Percentiles rank a stretch among this genome's conserved stretches.
These are phyloP conservation scores for Scolanthus callimorphus DNA, from an alignment of 92 coral and sea anemone species.

Conservation along the genomic window DNA sequence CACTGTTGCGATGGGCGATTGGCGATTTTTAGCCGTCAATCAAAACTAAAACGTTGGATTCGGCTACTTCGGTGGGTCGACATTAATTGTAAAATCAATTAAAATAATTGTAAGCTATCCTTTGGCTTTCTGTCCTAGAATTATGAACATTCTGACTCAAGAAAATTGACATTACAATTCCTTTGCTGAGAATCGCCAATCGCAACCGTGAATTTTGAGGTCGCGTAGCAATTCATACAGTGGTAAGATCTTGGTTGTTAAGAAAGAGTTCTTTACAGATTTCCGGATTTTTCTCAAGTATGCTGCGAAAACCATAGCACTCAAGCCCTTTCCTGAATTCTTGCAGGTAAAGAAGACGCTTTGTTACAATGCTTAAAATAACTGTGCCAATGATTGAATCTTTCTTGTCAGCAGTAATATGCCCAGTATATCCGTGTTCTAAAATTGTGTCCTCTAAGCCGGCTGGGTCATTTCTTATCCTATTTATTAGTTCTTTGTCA, in stretches of 20 bases:
- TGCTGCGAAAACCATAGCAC: slow-evolving; percentile 27
- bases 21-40: too few relatives aligned
- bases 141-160: too few relatives aligned
- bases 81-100: too few relatives aligned
- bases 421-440: slow-evolving; percentile 59
- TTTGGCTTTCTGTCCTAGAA: too few relatives aligned
- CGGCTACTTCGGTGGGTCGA: too few relatives aligned
- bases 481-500: slow-evolving; percentile 20
- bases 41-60: too few relatives aligned
- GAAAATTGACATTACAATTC: too few relatives aligned
- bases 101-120: too few relatives aligned
- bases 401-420: slow-evolving; percentile 15
- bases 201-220: too few relatives aligned
- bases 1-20: too few relatives aligned
- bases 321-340: slow-evolving; percentile 52
- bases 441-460: slow-evolving; percentile 31
- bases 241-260: slow-evolving; percentile 26
- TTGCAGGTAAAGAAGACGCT: slow-evolving; percentile 32
- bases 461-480: slow-evolving; percentile 39
- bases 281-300: slow-evolving; percentile 30
- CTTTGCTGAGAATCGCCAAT: too few relatives aligned
- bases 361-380: slow-evolving; percentile 45
- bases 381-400: slow-evolving; percentile 48
- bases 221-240: too few relatives aligned
- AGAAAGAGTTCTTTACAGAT: slow-evolving; percentile 44